Evolutionary conservation across 1,140 invertebrate genomes (phyloP).

Genomic region (Venturia canescens): DNA sequence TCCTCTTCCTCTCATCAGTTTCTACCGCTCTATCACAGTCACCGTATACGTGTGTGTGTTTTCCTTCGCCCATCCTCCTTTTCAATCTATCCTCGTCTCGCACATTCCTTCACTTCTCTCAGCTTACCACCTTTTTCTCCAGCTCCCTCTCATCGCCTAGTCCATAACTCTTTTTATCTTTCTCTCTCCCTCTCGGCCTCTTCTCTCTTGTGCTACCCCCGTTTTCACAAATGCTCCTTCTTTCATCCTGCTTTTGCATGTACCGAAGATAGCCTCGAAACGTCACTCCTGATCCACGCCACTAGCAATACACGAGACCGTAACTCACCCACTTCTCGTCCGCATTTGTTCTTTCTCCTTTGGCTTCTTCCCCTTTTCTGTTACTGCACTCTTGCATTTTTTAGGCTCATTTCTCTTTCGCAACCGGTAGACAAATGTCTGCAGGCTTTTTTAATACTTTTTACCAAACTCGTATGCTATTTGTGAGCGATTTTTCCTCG

Average conservation of each 20-base stretch:
- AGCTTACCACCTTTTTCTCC: background rate
- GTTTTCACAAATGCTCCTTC: no score
- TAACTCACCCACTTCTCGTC: background rate
- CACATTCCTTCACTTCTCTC: background rate
- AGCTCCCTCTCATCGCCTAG: background rate
- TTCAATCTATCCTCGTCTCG: constrained; percentile 6
- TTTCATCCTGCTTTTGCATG: constrained; percentile 28
- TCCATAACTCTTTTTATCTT: background rate
- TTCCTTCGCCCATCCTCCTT: constrained; percentile 15
- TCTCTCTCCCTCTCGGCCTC: background rate
- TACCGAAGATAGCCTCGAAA: constrained; percentile 52
- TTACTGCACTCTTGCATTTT: background rate
- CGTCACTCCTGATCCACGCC: constrained; percentile 46
- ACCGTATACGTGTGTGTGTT: background rate
- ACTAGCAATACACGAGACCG: constrained; percentile 36
- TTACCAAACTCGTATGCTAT: background rate
- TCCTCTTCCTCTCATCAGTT: constrained; percentile 43
- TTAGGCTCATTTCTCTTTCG: background rate
- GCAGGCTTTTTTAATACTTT: background rate
- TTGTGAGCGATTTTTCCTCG: no score
- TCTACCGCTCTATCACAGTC: constrained; percentile 31
- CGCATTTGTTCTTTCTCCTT: background rate
- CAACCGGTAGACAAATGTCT: background rate
- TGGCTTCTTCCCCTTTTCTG: constrained; percentile 24
- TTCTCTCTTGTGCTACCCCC: no score